Evolutionary conservation across 2,797 vertebrate species (phyloP), one percentile per base, ranked within the genome.

Genomic region (Coracias cyanogaster): DNA sequence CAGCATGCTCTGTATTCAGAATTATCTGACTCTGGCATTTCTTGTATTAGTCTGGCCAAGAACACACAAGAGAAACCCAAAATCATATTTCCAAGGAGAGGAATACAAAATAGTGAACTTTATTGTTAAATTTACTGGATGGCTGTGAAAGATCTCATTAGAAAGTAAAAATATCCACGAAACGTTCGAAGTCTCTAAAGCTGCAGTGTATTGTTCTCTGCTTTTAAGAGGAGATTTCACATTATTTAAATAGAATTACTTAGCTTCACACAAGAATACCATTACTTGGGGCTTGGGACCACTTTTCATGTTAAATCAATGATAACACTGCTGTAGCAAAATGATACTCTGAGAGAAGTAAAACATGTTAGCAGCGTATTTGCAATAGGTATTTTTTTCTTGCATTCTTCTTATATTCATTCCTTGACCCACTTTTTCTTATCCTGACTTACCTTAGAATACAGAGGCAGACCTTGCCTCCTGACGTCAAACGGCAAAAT

Each of bases 401-500:
- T 33, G 0, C 10, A 8, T 72, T 76, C 48, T n/a, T n/a, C 14
- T 24, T 61, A 45, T 6, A 58, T 37, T 48, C 31, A 39, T 6
- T 69, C 13, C 24, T 19, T 46, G 35, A 45, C 8, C 46, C 37
- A 24, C 4, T 57, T 72, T 51, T 71, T 52, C 15, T 55, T 35
- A 39, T 4, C 62, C 33, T 21, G 2, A 88, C 97, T 98, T 98
- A 99, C 99, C 99, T 99, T 79, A 99, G 98, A 83, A 99, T 99
- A 97, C 99, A 99, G 78, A 99, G 98, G 98, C 99, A 99, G 93
- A 99, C 97, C 94, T 98, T 98, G 96, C 99, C 99, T 96, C 99
- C 99, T 52, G 99, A 98, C 0, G 99, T 99, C 96, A 99, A 98
- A 82, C 99, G 98, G 96, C 99, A 99, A 98, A 99, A 99, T 86